These are phyloP conservation scores for Bombus fervidus DNA, from an alignment of 1,140 invertebrate genomes.

Conservation along the genomic window DNA sequence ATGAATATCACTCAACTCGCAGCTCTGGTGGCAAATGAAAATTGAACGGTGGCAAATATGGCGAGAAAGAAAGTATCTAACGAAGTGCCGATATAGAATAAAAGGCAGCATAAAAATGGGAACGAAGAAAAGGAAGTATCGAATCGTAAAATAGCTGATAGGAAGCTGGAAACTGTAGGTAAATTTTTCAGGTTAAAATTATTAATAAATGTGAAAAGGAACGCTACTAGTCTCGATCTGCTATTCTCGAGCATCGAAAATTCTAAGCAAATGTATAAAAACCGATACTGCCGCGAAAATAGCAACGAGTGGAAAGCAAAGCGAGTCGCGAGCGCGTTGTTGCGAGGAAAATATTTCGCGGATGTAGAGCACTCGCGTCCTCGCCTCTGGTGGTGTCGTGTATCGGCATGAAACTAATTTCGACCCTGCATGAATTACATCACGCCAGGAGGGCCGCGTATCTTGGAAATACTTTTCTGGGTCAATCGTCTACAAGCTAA, in stretches of 20 bases:
- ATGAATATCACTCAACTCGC: slow-evolving; percentile 64
- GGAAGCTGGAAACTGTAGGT: neutral
- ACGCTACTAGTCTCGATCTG: neutral
- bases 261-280: neutral
- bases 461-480: slow-evolving; percentile 44
- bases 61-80: neutral
- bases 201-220: neutral
- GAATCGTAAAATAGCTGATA: neutral
- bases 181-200: neutral
- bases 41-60: slow-evolving; percentile 55
- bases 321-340: neutral
- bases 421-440: slow-evolving; percentile 30
- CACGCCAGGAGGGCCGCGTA: slow-evolving; percentile 3
- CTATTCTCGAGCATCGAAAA: neutral
- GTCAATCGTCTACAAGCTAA: slow-evolving; percentile 15
- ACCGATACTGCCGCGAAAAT: neutral
- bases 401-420: slow-evolving; percentile 39
- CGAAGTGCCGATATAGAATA: neutral
- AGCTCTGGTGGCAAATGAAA: slow-evolving; percentile 67
- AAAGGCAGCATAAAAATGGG: neutral
- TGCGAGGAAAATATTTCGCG: neutral
- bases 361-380: neutral
- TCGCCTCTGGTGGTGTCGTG: neutral
- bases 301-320: neutral
- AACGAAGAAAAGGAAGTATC: neutral